These are phyloP conservation scores for Hoplias malabaricus DNA, from an alignment of 2,113 vertebrate species.

Conservation along the genomic window DNA sequence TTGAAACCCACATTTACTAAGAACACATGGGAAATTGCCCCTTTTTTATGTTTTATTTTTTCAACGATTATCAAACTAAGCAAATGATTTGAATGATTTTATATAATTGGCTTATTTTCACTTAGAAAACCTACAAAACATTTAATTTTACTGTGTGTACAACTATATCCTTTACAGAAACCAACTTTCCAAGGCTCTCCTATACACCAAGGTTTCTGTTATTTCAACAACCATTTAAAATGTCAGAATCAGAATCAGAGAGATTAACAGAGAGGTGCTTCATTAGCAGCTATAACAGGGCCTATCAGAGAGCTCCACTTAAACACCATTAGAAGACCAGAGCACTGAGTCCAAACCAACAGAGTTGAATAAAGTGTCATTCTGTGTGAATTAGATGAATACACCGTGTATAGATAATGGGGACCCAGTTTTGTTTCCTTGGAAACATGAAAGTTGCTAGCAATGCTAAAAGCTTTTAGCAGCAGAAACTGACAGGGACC, in stretches of 20 bases:
- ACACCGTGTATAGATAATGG: background rate
- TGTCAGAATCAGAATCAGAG: background rate
- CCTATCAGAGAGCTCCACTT: conserved; percentile 2
- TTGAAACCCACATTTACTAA: too few species aligned
- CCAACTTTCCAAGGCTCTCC: too few species aligned
- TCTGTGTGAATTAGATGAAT: background rate
- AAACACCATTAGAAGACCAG: conserved; percentile 9
- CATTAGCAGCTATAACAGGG: background rate
- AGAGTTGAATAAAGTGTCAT: conserved; percentile 10
- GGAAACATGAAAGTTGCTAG: conserved; percentile 8
- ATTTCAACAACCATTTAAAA: background rate
- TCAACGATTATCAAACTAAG: too few species aligned
- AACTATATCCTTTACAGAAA: too few species aligned
- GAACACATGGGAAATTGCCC: too few species aligned
- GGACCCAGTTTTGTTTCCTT: conserved; percentile 8
- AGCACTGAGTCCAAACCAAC: too few species aligned
- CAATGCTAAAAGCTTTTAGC: conserved; percentile 7
- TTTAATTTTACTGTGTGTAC: too few species aligned
- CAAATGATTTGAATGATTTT: too few species aligned
- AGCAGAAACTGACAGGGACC: conserved; percentile 6
- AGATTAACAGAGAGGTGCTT: background rate
- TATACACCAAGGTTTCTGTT: background rate
- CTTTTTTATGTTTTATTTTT: too few species aligned
- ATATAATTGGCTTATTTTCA: too few species aligned
- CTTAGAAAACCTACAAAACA: too few species aligned